Base-by-base conservation (phyloP, 2,888 invertebrate species). In the Pheosia tremula region DNA sequence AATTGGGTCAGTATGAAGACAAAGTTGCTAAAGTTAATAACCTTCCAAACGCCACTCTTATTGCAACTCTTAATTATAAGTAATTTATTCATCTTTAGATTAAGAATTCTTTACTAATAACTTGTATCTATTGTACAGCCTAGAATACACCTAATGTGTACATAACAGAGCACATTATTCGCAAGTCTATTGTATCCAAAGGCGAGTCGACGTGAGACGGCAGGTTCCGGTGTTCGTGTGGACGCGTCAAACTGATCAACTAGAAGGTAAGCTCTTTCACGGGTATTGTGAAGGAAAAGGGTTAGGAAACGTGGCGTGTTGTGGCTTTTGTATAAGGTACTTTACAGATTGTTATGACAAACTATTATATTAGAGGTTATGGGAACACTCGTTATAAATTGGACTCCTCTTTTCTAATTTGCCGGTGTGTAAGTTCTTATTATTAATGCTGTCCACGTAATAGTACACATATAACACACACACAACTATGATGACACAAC, bases 401-500 rank as follows among this genome's bases (percentile, higher is more conserved):
- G 24, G 24, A 24, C 24, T 24, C 24, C 24, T 24, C 24, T 24
- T 24, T 24, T 24, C 24, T 24, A 24, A 24, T 24, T 24, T 24
- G 24, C 24, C 24, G 24, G 24, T 24, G 24, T 24, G 24, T 24
- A 24, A 24, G 24, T 1, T 11, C n/a, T 47, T 4, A 47, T 47
- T n/a, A 47, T n/a, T 47, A n/a, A 1, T n/a, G 47, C 45, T 45
- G 5, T 6, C 47, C 11, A 47, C 5, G n/a, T 47, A 47, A n/a
- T 47, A 5, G 5, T n/a, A 9, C n/a, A 47, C 47, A 47, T 47
- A 47, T 47, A 47, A 11, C 53, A n/a, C n/a, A n/a, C 37, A 11
- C 53, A 37, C 53, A 24, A 53, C 53, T 53, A 53, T 37, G 53
- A 37, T 67, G 64, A 58, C 64, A 69, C 66, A 66, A 69, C 78